A percentile compares a stretch with the other conserved stretches of the same genome.
These are phyloP conservation scores for Brachypodius melanocephalos DNA, from an alignment of 2,113 vertebrate species.

Conservation along the genomic window DNA sequence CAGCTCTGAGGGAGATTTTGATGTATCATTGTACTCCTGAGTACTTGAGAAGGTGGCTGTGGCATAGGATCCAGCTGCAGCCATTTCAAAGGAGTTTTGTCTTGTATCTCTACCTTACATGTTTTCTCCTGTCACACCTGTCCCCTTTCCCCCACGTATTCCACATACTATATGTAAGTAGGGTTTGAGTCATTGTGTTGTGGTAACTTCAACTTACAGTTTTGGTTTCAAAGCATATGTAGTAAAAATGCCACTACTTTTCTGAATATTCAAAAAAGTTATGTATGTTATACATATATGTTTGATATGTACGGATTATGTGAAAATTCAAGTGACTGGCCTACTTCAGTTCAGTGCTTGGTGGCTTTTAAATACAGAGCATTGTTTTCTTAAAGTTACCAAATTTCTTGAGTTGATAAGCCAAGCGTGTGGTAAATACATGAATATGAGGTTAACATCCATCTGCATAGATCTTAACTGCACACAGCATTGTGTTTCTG, in stretches of 20 bases:
- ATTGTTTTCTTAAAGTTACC: background rate
- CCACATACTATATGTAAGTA: background rate
- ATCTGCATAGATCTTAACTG: background rate
- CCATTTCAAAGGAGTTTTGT: background rate
- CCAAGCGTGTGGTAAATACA: background rate
- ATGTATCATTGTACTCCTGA: background rate
- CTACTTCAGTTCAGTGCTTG: background rate
- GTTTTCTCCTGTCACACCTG: background rate
- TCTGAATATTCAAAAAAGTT: background rate
- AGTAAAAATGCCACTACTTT: background rate
- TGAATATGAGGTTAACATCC: background rate
- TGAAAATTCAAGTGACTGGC: background rate
- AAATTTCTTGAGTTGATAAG: background rate
- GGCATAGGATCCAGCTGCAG: background rate
- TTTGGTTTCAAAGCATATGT: background rate
- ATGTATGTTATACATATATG: accelerated
- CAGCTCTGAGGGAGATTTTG: background rate
- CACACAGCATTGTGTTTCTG: background rate
- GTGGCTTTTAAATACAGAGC: background rate
- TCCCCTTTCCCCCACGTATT: accelerated
- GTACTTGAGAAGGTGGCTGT: background rate
- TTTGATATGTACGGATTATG: background rate
- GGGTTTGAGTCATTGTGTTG: background rate
- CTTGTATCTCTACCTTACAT: background rate
- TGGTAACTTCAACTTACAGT: background rate